Evolutionary conservation across 1,140 invertebrate genomes (phyloP), one percentile per base, ranked within the genome.

Genomic region (Drosophila funebris): DNA sequence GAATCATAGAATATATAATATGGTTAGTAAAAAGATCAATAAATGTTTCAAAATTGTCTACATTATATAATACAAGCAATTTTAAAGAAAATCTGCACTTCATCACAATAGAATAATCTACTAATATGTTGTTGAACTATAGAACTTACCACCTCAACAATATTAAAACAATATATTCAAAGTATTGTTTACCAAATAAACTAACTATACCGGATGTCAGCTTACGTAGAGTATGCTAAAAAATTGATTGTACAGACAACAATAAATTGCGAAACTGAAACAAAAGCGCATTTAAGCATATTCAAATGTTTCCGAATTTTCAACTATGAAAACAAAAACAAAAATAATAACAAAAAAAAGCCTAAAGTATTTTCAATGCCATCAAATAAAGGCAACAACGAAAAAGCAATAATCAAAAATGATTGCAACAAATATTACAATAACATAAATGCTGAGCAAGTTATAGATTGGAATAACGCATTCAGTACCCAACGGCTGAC

Each of bases 201-300:
- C 41, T 43, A 43, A 33, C 27, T 33, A 54, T 18, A 18, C 56
- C 66, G 36, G 44, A 62, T 53, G 29, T 60, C 36, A 29, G 39
- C 20, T 53, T 43, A 41, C 1, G 18, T 43, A 63, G 60, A 52
- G 60, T 46, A 58, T 57, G 8, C 20, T n/a, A 29, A 9, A 44
- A 8, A 20, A 54, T 22, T 27, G 20, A 46, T 37, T 24, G 16
- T 43, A 29, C 16, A 18, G 22, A 54, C 37, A 48, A 44, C 29
- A 64, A 44, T 22, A 63, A 58, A 52, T 27, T 36, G 11, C 52
- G 52, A 37, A 53, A 70, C 24, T 63, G 27, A 22, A 64, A 63
- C 37, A 81, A 76, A 79, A 43, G 22, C 41, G 33, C 63, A 64
- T 73, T 78, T 83, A 62, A 70, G 63, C 63, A 70, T 61, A 67